phyloP scores from a whole-genome alignment of 2,113 vertebrate species.

The Hemiprocne comata region DNA sequence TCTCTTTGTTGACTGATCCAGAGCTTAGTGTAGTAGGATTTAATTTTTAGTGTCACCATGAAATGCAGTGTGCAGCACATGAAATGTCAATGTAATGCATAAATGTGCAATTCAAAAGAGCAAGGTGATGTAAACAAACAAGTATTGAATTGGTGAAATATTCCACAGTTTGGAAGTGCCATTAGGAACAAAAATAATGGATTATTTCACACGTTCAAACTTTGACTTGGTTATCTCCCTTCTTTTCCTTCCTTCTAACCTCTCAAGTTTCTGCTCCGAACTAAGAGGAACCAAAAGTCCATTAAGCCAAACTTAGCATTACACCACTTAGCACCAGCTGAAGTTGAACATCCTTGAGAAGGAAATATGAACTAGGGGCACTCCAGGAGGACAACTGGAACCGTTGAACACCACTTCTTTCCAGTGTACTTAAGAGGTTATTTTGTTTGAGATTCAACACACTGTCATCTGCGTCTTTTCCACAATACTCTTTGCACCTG shows the following conservation, averaged over 20 bases:
- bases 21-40: constrained; percentile 37
- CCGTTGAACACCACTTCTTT: background rate
- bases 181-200: constrained; percentile 8
- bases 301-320: background rate
- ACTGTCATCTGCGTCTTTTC: background rate
- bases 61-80: constrained; percentile 54
- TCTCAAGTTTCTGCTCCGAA: background rate
- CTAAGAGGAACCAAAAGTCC: background rate
- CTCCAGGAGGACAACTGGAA: background rate
- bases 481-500: background rate
- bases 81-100: constrained; percentile 68
- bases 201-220: background rate
- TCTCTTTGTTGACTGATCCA: constrained; percentile 11
- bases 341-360: background rate
- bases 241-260: background rate
- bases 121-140: constrained; percentile 38
- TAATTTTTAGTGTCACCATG: constrained; percentile 65
- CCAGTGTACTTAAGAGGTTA: background rate
- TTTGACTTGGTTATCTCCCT: background rate
- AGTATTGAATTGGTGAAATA: background rate
- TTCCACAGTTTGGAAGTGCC: background rate
- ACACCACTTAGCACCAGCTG: background rate
- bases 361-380: background rate
- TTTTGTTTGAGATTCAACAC: background rate
- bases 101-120: constrained; percentile 52